A percentile compares a stretch with the other conserved stretches of the same genome.
These are phyloP conservation scores for Drosophila novamexicana DNA, from an alignment of 1,140 invertebrate genomes.

Conservation along the genomic window DNA sequence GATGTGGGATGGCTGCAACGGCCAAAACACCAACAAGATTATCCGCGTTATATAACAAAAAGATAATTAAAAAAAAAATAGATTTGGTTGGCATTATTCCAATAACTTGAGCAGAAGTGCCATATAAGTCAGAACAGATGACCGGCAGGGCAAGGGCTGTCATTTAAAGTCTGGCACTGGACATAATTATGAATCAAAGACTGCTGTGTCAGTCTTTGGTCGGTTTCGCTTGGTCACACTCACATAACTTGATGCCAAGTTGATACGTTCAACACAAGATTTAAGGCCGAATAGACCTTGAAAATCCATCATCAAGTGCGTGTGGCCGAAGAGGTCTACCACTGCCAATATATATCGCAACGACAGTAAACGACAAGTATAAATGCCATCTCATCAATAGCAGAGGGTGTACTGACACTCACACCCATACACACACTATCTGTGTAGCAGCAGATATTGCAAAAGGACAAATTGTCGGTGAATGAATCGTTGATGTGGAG, in stretches of 20 bases:
- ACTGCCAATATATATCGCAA: no score
- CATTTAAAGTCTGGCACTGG: not conserved
- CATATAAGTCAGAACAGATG: not conserved
- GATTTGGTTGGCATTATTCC: not conserved
- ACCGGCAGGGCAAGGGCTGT: not conserved
- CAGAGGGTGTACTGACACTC: not conserved
- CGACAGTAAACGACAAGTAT: no score
- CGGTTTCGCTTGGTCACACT: constrained; percentile 53
- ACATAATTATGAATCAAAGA: constrained; percentile 11
- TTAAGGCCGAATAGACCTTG: not conserved
- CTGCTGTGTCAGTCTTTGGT: not conserved
- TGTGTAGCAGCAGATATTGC: no score
- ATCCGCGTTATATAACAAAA: not conserved
- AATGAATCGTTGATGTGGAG: constrained; percentile 15
- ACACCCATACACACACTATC: constrained; percentile 23
- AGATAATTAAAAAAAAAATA: not conserved
- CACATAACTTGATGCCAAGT: constrained; percentile 75
- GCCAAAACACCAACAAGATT: not conserved
- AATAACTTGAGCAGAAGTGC: not conserved
- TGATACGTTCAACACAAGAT: constrained; percentile 60
- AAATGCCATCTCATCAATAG: constrained; percentile 48
- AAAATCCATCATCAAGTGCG: no score
- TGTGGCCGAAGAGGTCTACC: no score
- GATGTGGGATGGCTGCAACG: not conserved
- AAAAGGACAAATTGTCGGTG: no score